Conservation (phyloP, 1,140 invertebrate species). For the Tetramorium parvispinum region DNA sequence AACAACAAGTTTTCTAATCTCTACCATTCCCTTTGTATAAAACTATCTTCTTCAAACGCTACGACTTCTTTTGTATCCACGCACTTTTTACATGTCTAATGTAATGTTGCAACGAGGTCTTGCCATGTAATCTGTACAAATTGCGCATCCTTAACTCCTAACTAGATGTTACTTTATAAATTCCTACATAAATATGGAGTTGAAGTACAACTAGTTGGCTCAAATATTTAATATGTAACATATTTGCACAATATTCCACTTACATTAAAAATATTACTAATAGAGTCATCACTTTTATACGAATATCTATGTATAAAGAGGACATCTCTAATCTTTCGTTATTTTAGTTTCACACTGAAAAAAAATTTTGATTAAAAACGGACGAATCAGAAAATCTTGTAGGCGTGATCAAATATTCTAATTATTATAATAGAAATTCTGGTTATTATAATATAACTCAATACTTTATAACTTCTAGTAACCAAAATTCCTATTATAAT, state of each 20-base stretch:
- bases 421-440: no score
- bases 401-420: no score
- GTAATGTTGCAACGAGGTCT: conserved; percentile 57
- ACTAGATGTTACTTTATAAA: conserved; percentile 28
- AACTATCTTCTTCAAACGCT: conserved; percentile 34
- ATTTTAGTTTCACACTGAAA: neutral
- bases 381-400: no score
- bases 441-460: no score
- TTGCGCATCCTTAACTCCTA: conserved; percentile 54
- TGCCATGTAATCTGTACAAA: conserved; percentile 65
- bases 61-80: conserved; percentile 32
- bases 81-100: conserved; percentile 48
- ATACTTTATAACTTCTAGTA: no score
- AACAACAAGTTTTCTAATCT: conserved; percentile 45
- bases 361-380: no score
- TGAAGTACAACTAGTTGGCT: conserved; percentile 20
- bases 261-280: neutral
- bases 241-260: neutral
- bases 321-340: neutral
- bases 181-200: neutral
- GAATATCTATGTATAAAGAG: neutral
- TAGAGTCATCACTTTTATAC: neutral
- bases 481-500: no score
- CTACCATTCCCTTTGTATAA: conserved; percentile 35
- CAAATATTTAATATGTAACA: conserved; percentile 6